A percentile compares a stretch with the other conserved stretches of the same genome.
Evolutionary conservation across 2,797 vertebrate genomes (phyloP).

Genomic region (Anas georgica): DNA sequence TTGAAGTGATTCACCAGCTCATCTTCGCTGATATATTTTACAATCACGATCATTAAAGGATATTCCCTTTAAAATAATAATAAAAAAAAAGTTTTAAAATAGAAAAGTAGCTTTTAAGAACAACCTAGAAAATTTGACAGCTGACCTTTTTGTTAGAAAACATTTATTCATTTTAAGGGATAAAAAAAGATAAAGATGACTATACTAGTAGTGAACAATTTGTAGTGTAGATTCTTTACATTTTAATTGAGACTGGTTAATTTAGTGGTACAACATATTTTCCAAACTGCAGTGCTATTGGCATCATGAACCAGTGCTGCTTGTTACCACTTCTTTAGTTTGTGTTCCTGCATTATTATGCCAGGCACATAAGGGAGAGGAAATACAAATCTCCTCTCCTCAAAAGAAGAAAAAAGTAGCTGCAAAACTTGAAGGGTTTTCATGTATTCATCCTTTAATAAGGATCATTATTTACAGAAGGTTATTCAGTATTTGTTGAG

Average conservation of each 20-base stretch:
- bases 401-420: background rate
- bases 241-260: background rate
- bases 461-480: background rate
- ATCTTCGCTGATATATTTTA: background rate
- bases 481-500: background rate
- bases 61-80: too few relatives aligned
- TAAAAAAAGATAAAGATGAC: background rate
- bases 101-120: slow-evolving; percentile 11
- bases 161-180: background rate
- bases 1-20: slow-evolving; percentile 16
- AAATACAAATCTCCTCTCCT: slow-evolving; percentile 39
- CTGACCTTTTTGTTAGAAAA: background rate
- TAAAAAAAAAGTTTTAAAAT: background rate
- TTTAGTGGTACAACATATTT: background rate
- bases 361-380: slow-evolving; percentile 15
- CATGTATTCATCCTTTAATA: slow-evolving; percentile 22
- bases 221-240: background rate
- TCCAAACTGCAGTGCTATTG: background rate
- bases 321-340: background rate
- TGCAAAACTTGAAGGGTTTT: slow-evolving; percentile 10
- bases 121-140: background rate
- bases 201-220: background rate
- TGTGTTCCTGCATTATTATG: slow-evolving; percentile 29
- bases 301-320: background rate
- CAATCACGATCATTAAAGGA: background rate